Percentiles rank a stretch among this genome's conserved stretches.
phyloP scores from a whole-genome alignment of 2,797 vertebrate species.

The Darevskia nairensis region DNA sequence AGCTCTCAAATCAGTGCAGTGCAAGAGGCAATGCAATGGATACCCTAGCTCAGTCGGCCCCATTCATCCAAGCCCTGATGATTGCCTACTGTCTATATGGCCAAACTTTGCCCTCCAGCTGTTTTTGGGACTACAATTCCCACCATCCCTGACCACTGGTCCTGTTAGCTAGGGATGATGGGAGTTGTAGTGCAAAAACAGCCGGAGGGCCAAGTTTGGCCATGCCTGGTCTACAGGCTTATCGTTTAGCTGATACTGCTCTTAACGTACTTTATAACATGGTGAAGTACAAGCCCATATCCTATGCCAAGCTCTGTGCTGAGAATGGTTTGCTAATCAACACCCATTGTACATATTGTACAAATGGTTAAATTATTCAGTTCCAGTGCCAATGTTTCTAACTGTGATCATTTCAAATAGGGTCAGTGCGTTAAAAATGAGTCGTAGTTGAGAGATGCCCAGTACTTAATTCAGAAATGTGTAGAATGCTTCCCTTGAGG shows the following conservation, averaged over 20 bases:
- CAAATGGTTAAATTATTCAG: not conserved
- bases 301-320: not conserved
- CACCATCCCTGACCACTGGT: too few species aligned
- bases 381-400: not conserved
- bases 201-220: too few species aligned
- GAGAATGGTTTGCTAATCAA: slow-evolving; percentile 1
- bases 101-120: too few species aligned
- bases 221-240: too few species aligned
- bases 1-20: not conserved
- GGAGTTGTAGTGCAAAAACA: too few species aligned
- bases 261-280: not conserved
- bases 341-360: not conserved
- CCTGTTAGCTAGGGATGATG: too few species aligned
- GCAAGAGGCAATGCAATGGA: not conserved
- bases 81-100: not conserved
- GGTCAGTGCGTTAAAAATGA: not conserved
- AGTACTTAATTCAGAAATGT: not conserved
- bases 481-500: not conserved
- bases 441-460: not conserved
- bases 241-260: not conserved
- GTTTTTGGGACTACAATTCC: too few species aligned
- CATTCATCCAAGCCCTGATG: not conserved
- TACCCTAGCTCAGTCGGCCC: too few species aligned
- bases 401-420: not conserved
- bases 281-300: not conserved